phyloP scores from a whole-genome alignment of 2,113 vertebrate genomes.

The Passer montanus region DNA sequence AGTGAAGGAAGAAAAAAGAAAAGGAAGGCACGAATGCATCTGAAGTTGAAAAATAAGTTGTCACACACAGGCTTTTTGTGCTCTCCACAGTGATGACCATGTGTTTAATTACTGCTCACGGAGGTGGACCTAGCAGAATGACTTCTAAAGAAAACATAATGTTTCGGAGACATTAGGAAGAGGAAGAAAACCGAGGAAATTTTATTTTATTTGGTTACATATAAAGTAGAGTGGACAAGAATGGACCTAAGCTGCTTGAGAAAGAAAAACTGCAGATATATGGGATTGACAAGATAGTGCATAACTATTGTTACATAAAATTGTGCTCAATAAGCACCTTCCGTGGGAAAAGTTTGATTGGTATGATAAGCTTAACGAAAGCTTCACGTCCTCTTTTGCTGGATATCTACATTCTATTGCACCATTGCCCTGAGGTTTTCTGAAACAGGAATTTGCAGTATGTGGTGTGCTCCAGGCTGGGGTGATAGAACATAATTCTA shows the following conservation, averaged over 20 bases:
- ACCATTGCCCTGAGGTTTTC: not conserved
- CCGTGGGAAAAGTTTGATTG: not conserved
- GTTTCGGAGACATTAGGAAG: not conserved
- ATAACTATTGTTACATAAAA: not conserved
- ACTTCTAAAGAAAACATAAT: not conserved
- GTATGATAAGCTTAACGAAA: not conserved
- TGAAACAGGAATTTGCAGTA: not conserved
- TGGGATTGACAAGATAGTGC: not conserved
- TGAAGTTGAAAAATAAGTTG: not conserved
- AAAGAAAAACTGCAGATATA: not conserved
- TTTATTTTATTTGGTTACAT: not conserved
- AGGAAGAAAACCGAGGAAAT: too few relatives aligned
- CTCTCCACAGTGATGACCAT: not conserved
- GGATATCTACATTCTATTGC: not conserved
- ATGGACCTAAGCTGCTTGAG: not conserved
- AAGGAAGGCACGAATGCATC: not conserved
- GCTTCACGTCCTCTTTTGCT: not conserved
- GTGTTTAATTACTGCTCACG: not conserved
- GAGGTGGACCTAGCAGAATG: not conserved
- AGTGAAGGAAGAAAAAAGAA: not conserved
- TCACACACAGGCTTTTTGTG: not conserved
- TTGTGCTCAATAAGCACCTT: not conserved
- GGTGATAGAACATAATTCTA: not conserved
- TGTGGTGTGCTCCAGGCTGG: not conserved
- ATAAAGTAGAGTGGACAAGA: not conserved